phyloP scores from a whole-genome alignment of 2,113 vertebrate genomes.

The Sorex fumeus region DNA sequence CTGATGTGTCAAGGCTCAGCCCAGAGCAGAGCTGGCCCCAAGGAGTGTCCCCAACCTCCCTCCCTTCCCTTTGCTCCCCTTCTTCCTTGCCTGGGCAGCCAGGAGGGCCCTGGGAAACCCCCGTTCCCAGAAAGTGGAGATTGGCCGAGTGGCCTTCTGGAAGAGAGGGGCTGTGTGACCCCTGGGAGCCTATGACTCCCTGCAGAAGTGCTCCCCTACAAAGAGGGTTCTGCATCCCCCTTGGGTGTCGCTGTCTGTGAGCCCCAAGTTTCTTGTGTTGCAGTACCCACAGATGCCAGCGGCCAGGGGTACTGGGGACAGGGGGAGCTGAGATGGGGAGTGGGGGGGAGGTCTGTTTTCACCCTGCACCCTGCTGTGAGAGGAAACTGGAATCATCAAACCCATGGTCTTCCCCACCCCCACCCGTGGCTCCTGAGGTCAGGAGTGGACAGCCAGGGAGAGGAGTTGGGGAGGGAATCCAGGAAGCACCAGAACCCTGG shows the following conservation, averaged over 20 bases:
- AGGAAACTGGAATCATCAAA: background rate
- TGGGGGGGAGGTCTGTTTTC: too few species aligned
- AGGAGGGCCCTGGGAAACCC: background rate
- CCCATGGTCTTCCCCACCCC: background rate
- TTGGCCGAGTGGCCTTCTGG: background rate
- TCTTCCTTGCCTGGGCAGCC: background rate
- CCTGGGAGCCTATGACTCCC: too few species aligned
- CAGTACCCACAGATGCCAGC: too few species aligned
- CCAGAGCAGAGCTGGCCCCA: background rate
- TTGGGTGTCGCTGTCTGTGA: background rate
- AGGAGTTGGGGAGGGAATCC: background rate
- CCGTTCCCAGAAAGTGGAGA: background rate
- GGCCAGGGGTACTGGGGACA: too few species aligned
- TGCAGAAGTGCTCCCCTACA: background rate
- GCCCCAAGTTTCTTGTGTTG: background rate
- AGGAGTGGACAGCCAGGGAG: too few species aligned
- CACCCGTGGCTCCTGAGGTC: too few species aligned
- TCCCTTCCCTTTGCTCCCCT: background rate
- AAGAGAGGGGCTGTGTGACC: background rate
- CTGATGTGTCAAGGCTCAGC: background rate
- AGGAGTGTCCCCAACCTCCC: background rate
- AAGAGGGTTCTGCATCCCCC: too few species aligned
- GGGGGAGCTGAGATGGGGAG: too few species aligned
- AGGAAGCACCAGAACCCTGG: background rate
- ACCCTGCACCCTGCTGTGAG: background rate